Evolutionary conservation across 2,113 vertebrate genomes (phyloP).

Genomic region (Gambusia holbrooki): DNA sequence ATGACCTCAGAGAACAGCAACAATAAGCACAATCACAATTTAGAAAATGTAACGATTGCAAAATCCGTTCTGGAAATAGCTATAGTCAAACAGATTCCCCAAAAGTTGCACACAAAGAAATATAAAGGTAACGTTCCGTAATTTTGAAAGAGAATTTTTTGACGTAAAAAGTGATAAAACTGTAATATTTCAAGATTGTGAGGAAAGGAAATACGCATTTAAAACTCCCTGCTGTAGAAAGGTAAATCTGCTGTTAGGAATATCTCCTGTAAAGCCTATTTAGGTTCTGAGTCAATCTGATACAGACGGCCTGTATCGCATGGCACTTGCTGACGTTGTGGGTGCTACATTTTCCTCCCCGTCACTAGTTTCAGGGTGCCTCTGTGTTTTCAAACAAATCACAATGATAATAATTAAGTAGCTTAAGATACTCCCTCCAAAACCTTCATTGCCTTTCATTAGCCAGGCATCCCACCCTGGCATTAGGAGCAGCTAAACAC

Average conservation of each 20-base stretch:
- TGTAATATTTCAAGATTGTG: not conserved
- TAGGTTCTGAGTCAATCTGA: conserved; percentile 22
- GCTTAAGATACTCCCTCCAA: conserved; percentile 51
- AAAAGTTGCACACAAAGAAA: not conserved
- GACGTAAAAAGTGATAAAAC: not conserved
- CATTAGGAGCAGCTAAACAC: conserved; percentile 83
- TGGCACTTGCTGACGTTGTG: conserved; percentile 9
- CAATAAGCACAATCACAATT: too few relatives aligned
- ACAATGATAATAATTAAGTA: conserved; percentile 46
- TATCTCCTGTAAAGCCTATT: conserved; percentile 30
- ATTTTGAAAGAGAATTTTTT: not conserved
- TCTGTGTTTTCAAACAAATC: conserved; percentile 60
- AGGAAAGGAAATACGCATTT: not conserved
- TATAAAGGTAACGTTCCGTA: not conserved
- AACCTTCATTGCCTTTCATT: conserved; percentile 61
- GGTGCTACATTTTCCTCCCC: conserved; percentile 22
- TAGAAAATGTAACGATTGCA: too few relatives aligned
- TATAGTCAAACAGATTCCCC: too few relatives aligned
- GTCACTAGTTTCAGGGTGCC: conserved; percentile 24
- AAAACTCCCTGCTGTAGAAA: not conserved
- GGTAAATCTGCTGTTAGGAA: conserved; percentile 15
- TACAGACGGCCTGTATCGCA: conserved; percentile 24
- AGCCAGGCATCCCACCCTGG: conserved; percentile 77
- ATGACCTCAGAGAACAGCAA: too few relatives aligned
- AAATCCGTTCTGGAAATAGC: too few relatives aligned